These are phyloP conservation scores for Pelodiscus sinensis DNA, from an alignment of 2,113 vertebrate genomes.

Conservation along the genomic window DNA sequence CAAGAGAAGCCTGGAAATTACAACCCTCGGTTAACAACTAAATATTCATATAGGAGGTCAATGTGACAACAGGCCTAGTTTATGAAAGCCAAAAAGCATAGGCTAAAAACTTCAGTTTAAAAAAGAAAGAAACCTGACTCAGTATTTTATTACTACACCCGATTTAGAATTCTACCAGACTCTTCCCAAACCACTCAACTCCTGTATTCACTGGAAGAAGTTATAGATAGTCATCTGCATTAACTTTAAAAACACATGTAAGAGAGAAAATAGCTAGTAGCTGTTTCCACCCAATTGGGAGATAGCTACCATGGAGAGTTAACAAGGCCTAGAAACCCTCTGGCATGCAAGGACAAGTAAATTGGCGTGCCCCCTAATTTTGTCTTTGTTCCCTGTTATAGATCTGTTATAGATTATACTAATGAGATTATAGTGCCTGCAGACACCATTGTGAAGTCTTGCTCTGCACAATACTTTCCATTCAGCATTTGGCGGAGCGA, in stretches of 20 bases:
- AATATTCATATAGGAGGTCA: background rate
- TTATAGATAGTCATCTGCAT: background rate
- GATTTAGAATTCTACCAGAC: background rate
- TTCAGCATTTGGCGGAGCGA: conserved; percentile 19
- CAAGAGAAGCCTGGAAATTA: background rate
- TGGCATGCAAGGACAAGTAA: conserved; percentile 1
- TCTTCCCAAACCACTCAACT: background rate
- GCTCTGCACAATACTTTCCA: conserved; percentile 42
- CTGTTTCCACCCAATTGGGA: background rate
- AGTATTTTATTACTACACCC: background rate
- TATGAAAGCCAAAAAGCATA: background rate
- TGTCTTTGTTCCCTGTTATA: conserved; percentile 3
- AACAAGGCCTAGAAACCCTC: conserved; percentile 32
- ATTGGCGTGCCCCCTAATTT: background rate
- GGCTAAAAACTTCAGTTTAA: no score
- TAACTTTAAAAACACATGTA: background rate
- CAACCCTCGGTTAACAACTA: background rate
- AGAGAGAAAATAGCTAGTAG: background rate
- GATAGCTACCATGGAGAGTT: conserved; percentile 23
- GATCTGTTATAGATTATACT: conserved; percentile 21
- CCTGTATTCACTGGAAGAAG: background rate
- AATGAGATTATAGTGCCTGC: no score
- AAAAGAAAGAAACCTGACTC: background rate
- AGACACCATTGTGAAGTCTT: background rate
- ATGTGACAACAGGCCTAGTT: background rate